Percentiles rank a stretch among this genome's conserved stretches.
Evolutionary conservation across 2,113 vertebrate species (phyloP).

Genomic region (Oncorhynchus nerka): DNA sequence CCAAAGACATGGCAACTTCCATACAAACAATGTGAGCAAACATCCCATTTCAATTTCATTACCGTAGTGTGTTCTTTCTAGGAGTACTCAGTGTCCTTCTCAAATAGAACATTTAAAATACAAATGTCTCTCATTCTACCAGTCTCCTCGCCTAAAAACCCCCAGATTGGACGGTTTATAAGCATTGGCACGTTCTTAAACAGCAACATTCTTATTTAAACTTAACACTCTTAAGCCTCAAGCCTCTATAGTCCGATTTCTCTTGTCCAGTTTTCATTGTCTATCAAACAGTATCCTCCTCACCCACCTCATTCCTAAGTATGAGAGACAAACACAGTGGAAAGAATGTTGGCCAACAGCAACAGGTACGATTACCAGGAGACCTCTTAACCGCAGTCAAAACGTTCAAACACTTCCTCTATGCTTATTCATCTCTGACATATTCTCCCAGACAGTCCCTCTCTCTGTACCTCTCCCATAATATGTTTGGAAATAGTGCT

Average conservation of each 20-base stretch:
- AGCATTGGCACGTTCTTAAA: not conserved
- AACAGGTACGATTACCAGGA: not conserved
- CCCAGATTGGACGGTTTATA: not conserved
- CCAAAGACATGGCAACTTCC: slow-evolving; percentile 53
- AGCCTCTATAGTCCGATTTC: not conserved
- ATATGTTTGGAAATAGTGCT: too few relatives aligned
- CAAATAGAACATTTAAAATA: not conserved
- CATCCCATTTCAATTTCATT: slow-evolving; percentile 14
- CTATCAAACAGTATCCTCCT: slow-evolving; percentile 27
- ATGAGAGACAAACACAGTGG: slow-evolving; percentile 28
- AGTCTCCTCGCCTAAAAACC: not conserved
- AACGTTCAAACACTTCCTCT: too few relatives aligned
- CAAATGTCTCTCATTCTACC: not conserved
- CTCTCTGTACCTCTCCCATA: too few relatives aligned
- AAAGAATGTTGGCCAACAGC: slow-evolving; percentile 44
- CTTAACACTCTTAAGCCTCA: not conserved
- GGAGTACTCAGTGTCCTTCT: not conserved
- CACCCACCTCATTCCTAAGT: slow-evolving; percentile 28
- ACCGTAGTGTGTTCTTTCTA: not conserved
- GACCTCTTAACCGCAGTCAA: too few relatives aligned
- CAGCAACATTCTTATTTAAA: not conserved
- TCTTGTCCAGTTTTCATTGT: slow-evolving; percentile 1
- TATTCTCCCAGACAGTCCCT: not conserved
- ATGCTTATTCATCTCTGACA: not conserved
- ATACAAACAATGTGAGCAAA: slow-evolving; percentile 39